A percentile compares a stretch with the other conserved stretches of the same genome.
phyloP scores from a whole-genome alignment of 2,113 vertebrate species.

The Megaceryle maxima region DNA sequence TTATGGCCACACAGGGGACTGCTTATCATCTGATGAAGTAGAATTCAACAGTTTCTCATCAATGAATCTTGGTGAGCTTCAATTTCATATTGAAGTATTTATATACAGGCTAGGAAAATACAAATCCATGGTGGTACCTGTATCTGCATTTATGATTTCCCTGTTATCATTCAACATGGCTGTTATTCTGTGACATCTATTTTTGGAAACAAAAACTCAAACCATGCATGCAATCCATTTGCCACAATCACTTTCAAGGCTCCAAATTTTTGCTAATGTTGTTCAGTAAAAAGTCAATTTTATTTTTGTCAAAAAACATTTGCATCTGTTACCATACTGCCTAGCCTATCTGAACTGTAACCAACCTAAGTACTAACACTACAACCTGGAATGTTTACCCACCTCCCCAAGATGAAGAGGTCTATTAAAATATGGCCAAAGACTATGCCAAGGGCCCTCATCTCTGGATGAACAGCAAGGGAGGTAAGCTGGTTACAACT shows the following conservation, averaged over 20 bases:
- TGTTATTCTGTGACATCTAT: neutral
- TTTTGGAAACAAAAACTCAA: neutral
- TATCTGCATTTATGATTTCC: neutral
- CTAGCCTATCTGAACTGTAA: neutral
- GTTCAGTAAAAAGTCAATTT: neutral
- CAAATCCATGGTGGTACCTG: neutral
- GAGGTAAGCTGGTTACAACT: neutral
- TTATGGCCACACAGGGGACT: neutral
- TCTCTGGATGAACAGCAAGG: neutral
- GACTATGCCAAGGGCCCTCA: neutral
- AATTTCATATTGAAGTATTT: neutral
- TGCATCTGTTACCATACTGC: neutral
- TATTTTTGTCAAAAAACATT: neutral
- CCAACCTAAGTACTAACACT: neutral
- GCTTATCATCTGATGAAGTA: neutral
- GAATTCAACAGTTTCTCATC: neutral
- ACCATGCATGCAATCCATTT: accelerated
- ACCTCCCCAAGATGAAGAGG: neutral
- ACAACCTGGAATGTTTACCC: neutral
- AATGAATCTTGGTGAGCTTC: neutral
- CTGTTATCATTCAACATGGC: accelerated
- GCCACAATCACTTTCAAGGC: neutral
- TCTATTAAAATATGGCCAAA: neutral
- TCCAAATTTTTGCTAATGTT: neutral
- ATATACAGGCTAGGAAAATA: neutral